These are phyloP conservation scores for Cybosia mesomella DNA, from an alignment of 2,888 invertebrate species.

Conservation along the genomic window DNA sequence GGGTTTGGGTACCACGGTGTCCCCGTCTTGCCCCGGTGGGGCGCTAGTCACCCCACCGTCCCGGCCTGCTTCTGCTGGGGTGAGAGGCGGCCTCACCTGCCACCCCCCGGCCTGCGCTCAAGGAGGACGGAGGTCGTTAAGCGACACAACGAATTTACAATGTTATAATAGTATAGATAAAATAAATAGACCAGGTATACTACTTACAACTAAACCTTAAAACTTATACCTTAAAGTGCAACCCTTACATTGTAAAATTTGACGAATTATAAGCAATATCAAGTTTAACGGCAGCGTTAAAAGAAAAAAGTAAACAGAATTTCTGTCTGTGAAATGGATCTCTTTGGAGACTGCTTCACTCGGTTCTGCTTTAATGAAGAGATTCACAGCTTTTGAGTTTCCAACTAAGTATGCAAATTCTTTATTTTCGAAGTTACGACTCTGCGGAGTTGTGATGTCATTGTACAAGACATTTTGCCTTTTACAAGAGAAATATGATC, in stretches of 20 bases:
- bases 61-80: too few relatives aligned
- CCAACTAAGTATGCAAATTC: conserved; percentile 52
- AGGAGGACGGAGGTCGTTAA: too few relatives aligned
- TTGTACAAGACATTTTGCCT: conserved; percentile 38
- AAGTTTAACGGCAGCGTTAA: conserved; percentile 47
- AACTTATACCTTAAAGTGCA: conserved; percentile 21
- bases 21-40: too few relatives aligned
- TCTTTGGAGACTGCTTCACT: conserved; percentile 42
- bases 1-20: too few relatives aligned
- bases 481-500: conserved; percentile 24
- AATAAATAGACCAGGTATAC: background rate
- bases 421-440: conserved; percentile 46
- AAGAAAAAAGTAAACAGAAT: conserved; percentile 51
- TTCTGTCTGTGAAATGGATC: conserved; percentile 46
- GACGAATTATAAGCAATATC: conserved; percentile 38
- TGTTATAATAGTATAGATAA: too few relatives aligned
- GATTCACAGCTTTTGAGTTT: conserved; percentile 54
- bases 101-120: too few relatives aligned
- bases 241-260: conserved; percentile 39
- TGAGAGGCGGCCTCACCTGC: too few relatives aligned
- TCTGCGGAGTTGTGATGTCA: conserved; percentile 35
- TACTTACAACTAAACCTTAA: background rate
- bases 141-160: too few relatives aligned
- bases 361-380: conserved; percentile 56
- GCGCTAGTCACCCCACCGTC: too few relatives aligned